A percentile compares a stretch with the other conserved stretches of the same genome.
phyloP scores from a whole-genome alignment of 2,888 invertebrate species.

The Venustoraphidia nigricollis region DNA sequence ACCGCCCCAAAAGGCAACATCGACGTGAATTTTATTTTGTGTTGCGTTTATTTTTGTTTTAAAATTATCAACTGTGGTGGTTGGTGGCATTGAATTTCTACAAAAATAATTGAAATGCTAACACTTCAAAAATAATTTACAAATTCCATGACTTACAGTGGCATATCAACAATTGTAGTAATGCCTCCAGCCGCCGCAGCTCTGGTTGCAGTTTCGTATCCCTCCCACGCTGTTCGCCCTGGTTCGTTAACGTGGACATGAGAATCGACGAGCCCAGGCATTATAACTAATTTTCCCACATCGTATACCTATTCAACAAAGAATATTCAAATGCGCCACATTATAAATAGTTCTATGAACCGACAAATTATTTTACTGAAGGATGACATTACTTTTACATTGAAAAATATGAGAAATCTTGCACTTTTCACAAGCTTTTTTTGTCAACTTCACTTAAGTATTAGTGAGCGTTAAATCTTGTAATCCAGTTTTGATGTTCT shows the following conservation, averaged over 20 bases:
- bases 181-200: slow-evolving; percentile 59
- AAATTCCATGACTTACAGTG: slow-evolving; percentile 34
- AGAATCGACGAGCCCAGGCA: slow-evolving; percentile 56
- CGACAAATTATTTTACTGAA: background rate
- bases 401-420: too few relatives aligned
- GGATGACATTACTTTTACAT: too few relatives aligned
- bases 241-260: slow-evolving; percentile 64
- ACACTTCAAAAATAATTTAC: background rate
- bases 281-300: slow-evolving; percentile 35
- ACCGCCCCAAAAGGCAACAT: slow-evolving; percentile 72
- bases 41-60: slow-evolving; percentile 43
- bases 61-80: slow-evolving; percentile 45
- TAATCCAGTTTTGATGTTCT: too few relatives aligned
- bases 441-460: background rate
- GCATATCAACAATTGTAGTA: slow-evolving; percentile 58
- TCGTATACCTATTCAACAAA: slow-evolving; percentile 24
- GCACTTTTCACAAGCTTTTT: background rate
- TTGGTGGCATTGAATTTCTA: slow-evolving; percentile 58
- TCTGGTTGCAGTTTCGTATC: slow-evolving; percentile 50
- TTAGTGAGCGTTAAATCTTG: background rate
- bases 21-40: slow-evolving; percentile 39
- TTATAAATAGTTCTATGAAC: background rate
- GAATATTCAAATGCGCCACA: background rate
- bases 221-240: slow-evolving; percentile 56
- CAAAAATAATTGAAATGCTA: slow-evolving; percentile 9